Base-by-base conservation (phyloP, 2,888 invertebrate genomes). In the Acronicta leporina region DNA sequence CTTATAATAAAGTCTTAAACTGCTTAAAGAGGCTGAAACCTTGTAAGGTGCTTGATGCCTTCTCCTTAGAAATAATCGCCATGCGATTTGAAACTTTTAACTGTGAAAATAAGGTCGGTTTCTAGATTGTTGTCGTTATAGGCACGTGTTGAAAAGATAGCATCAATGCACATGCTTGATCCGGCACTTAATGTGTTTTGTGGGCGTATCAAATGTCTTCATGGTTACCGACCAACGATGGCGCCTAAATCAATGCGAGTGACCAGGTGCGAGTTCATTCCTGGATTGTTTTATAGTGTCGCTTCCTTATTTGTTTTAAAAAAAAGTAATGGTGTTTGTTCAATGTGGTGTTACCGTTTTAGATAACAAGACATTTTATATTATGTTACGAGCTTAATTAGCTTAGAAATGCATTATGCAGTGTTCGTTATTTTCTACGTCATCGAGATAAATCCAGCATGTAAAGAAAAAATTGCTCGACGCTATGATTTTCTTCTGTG, bases 151-250 rank as follows among this genome's bases (percentile, higher is more conserved):
- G 35, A 59, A 63, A 80, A 86, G 90, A 91, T 91, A 86, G 70
- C 77, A 91, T 92, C 90, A 58, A 75, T 85, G 81, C 92, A 92
- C 91, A 92, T 93, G 92, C 82, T 90, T 91, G 92, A 92, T 93
- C 89, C 89, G 90, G 89, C 82, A 87, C 86, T 87, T 89, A 88
- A 89, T 88, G 87, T 87, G 87, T 87, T 89, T 87, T 89, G 91
- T 92, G 91, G 92, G 92, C 90, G 92, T 91, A 92, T 93, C 90
- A 79, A 86, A 90, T 93, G 87, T 88, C 92, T 87, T 80, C 67
- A 74, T 75, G 82, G 83, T 77, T 75, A 81, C 82, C 81, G 78
- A 76, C 60, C 79, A 77, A 53, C 61, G 74, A 82, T 87, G 91
- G 90, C 90, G 91, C 91, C 87, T 86, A 82, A 86, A 81, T 86